phyloP scores from a whole-genome alignment of 2,113 vertebrate genomes.

The Numenius arquata region DNA sequence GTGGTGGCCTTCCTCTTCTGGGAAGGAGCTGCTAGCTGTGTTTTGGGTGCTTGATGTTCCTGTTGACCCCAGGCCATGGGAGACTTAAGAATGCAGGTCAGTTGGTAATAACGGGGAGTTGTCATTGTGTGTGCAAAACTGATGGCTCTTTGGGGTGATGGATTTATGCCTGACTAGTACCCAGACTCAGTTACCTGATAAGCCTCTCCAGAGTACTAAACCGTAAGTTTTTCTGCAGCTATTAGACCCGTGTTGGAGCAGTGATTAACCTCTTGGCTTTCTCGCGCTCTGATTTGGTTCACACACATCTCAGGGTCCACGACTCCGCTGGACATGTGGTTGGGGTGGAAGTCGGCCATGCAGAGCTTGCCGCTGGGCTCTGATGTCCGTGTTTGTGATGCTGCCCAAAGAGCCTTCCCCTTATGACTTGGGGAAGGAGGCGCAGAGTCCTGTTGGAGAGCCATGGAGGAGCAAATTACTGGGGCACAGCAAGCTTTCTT shows the following conservation, averaged over 20 bases:
- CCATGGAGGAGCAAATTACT: background rate
- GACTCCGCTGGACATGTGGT: accelerated
- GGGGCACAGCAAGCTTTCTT: background rate
- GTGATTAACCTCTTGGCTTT: background rate
- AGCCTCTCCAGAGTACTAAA: background rate
- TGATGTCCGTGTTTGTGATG: background rate
- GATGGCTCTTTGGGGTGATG: background rate
- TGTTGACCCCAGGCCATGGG: background rate
- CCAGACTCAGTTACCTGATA: background rate
- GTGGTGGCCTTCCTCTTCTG: background rate
- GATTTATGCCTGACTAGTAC: background rate
- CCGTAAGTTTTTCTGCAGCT: background rate
- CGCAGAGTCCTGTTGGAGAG: accelerated
- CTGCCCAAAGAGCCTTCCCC: background rate
- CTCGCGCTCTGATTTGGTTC: background rate
- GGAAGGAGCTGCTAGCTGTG: background rate
- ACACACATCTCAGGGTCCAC: accelerated
- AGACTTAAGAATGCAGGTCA: background rate
- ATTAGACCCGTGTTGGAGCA: accelerated
- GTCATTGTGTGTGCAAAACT: background rate
- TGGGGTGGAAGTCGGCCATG: accelerated
- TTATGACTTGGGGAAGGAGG: background rate
- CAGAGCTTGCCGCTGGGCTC: background rate
- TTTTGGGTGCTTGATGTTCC: background rate
- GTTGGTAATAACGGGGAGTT: background rate